Conservation (phyloP, 2,888 invertebrate genomes). For the Empis stercorea region DNA sequence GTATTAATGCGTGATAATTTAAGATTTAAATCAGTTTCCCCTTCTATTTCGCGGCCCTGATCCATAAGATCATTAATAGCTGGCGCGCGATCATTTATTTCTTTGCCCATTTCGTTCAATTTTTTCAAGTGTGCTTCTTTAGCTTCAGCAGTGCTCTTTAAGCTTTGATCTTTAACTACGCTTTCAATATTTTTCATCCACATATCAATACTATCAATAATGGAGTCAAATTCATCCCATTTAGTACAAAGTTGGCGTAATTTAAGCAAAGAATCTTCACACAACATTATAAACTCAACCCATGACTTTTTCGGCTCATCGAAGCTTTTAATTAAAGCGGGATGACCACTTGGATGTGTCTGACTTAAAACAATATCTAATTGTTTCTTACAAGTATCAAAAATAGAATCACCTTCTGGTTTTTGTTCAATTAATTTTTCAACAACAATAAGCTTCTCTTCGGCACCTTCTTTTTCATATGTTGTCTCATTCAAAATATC, state of each 20-base stretch:
- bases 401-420: slow-evolving; percentile 56
- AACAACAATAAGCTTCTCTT: slow-evolving; percentile 58
- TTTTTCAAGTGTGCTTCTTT: slow-evolving; percentile 69
- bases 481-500: slow-evolving; percentile 65
- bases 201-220: slow-evolving; percentile 61
- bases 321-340: slow-evolving; percentile 55
- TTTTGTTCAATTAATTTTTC: slow-evolving; percentile 63
- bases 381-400: slow-evolving; percentile 55
- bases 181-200: slow-evolving; percentile 81
- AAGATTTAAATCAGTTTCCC: slow-evolving; percentile 59
- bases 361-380: slow-evolving; percentile 59
- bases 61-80: slow-evolving; percentile 56
- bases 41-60: slow-evolving; percentile 56
- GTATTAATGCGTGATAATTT: slow-evolving; percentile 67
- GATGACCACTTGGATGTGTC: slow-evolving; percentile 66
- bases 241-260: slow-evolving; percentile 62
- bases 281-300: slow-evolving; percentile 60
- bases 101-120: slow-evolving; percentile 55
- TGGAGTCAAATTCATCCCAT: slow-evolving; percentile 68
- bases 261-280: slow-evolving; percentile 56
- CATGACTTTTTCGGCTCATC: slow-evolving; percentile 62
- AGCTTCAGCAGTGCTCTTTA: slow-evolving; percentile 72
- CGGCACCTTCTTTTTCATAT: slow-evolving; percentile 65
- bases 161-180: slow-evolving; percentile 75
- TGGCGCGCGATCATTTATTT: slow-evolving; percentile 51